Evolutionary conservation across 2,888 invertebrate genomes (phyloP).

Genomic region (Drosophila longiperda): DNA sequence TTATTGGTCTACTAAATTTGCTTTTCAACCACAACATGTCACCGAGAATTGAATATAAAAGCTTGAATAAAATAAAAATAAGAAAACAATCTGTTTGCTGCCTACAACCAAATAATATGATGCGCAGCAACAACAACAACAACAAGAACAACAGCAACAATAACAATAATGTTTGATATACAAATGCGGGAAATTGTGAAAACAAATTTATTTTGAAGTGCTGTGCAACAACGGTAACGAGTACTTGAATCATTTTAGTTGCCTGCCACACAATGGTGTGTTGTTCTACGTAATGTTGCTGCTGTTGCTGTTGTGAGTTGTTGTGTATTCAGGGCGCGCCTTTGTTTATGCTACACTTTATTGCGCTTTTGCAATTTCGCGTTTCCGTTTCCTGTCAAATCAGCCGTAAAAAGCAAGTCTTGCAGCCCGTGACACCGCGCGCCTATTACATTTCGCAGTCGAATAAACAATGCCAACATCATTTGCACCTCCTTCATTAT

Average conservation of each 20-base stretch:
- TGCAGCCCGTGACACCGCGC: constrained; percentile 63
- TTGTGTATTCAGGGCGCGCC: constrained; percentile 73
- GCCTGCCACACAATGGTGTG: constrained; percentile 23
- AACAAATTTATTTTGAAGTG: constrained; percentile 78
- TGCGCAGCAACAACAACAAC: constrained; percentile 21
- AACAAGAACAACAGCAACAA: constrained; percentile 12
- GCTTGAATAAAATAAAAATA: constrained; percentile 35
- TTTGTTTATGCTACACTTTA: constrained; percentile 81
- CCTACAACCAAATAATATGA: constrained; percentile 54
- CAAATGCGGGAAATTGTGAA: constrained; percentile 60
- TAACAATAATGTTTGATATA: constrained; percentile 37
- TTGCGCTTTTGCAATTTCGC: constrained; percentile 81
- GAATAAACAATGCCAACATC: constrained; percentile 82
- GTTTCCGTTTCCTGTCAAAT: constrained; percentile 81
- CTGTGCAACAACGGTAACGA: constrained; percentile 63
- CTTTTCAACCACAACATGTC: constrained; percentile 17
- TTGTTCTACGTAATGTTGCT: background rate
- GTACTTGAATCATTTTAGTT: constrained; percentile 64
- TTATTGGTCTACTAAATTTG: background rate
- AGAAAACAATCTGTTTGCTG: constrained; percentile 61
- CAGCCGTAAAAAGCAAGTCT: constrained; percentile 76
- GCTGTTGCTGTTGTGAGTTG: constrained; percentile 14
- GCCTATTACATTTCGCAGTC: constrained; percentile 81
- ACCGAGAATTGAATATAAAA: constrained; percentile 64
- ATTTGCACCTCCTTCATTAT: constrained; percentile 82